Conservation (phyloP, 1,140 invertebrate genomes). For the Telenomus remus region DNA sequence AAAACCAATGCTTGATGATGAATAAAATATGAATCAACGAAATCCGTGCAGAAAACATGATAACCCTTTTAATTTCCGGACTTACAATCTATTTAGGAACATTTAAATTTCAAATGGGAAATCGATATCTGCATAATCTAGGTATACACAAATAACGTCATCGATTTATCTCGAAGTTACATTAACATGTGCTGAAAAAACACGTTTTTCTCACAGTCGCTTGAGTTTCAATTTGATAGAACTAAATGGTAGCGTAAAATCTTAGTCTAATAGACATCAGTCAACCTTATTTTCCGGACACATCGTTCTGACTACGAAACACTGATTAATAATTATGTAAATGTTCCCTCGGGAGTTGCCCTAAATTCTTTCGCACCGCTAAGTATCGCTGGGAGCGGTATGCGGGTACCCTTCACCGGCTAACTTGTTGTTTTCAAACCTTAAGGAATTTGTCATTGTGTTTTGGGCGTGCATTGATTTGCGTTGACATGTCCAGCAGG, state of each 20-base stretch:
- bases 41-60: neutral
- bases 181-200: no score
- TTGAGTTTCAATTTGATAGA: no score
- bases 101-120: no score
- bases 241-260: no score
- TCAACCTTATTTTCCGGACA: no score
- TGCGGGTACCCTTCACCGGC: slow-evolving; percentile 29
- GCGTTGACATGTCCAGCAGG: slow-evolving; percentile 62
- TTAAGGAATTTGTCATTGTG: slow-evolving; percentile 62
- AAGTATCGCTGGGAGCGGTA: slow-evolving; percentile 47
- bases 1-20: neutral
- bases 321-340: slow-evolving; percentile 58
- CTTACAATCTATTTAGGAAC: no score
- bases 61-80: slow-evolving; percentile 4
- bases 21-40: neutral
- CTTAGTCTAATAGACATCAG: no score
- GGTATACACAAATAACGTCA: no score
- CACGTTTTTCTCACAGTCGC: no score
- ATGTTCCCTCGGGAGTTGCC: slow-evolving; percentile 20
- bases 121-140: no score
- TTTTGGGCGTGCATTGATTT: slow-evolving; percentile 67
- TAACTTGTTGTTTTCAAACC: slow-evolving; percentile 28
- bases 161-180: no score
- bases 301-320: slow-evolving; percentile 13
- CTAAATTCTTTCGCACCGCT: slow-evolving; percentile 58